Evolutionary conservation across 92 coral and sea anemone genomes (phyloP), one percentile per base, ranked within the genome.

Genomic region (Montipora capitata): DNA sequence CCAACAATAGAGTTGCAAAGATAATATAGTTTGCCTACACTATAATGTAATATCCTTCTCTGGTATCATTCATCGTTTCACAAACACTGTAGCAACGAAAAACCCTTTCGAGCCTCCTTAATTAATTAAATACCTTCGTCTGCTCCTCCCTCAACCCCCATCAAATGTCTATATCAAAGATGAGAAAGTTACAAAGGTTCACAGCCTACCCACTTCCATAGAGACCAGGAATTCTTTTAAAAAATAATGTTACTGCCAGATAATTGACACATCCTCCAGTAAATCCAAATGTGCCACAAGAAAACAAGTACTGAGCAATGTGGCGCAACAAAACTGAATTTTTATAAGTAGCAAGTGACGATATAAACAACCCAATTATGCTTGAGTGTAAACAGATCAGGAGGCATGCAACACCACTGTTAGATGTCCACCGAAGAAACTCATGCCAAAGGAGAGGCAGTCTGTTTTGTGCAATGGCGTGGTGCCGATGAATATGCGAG

Each of bases 251-350:
- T 39, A 95, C 82, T 15, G 94, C 96, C 39, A 93, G 80, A 90
- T 93, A 93, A 81, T 93, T 95, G 0, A 91, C 74, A 54, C 89
- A 83, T 11, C 96, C 98, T 63, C 98, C 98, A 76, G 85, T 77
- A 43, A 95, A 90, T 12, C 96, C 98, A 73, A 90, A 91, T 79
- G 92, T 88, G 10, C 98, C 98, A 93, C 98, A 95, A 10, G 96
- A 84, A 42, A 95, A 88, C 66, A 95, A 79, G 81, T 91, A 93
- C 65, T 76, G 96, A 54, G 98, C 96, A 40, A 93, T 10, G 11
- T 62, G 63, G 63, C 82, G 72, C 88, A 91, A 72, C 54, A 62
- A 27, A 8, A 67, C 2, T 10, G 68, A 62, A 7, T 87, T 43
- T 16, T 82, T 9, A 66, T 84, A 68, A 9, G 69, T 39, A 3